These are phyloP conservation scores for Limosa lapponica DNA, from an alignment of 2,797 vertebrate species.

Conservation along the genomic window DNA sequence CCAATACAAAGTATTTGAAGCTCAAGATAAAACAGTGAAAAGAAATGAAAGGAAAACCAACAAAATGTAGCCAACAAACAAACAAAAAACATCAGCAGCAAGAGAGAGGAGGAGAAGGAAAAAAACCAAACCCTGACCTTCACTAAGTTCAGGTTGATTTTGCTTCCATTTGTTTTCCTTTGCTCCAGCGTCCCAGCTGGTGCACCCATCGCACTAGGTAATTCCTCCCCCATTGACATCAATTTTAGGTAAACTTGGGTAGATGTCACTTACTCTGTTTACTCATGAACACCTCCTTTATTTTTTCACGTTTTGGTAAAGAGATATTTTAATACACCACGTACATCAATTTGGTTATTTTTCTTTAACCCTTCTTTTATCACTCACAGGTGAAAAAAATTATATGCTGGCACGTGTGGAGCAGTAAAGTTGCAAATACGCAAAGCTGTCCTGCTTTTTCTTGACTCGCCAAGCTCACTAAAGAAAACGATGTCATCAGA, in stretches of 20 bases:
- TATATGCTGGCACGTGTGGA: fast-evolving
- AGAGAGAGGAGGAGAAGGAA: neutral
- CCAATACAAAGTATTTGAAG: conserved; percentile 26
- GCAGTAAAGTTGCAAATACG: neutral
- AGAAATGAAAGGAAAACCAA: neutral
- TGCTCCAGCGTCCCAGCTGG: neutral
- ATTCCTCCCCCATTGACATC: neutral
- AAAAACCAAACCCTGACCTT: neutral
- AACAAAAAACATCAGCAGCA: neutral
- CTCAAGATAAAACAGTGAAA: conserved; percentile 17
- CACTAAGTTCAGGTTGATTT: neutral
- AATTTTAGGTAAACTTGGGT: neutral
- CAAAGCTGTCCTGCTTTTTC: neutral
- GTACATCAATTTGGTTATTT: neutral
- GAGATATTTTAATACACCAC: neutral
- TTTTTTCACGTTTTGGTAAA: conserved; percentile 3
- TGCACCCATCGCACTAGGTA: neutral
- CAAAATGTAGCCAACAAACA: neutral
- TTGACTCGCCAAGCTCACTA: neutral
- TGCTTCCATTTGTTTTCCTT: neutral
- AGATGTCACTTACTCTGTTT: neutral
- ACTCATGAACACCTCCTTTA: neutral
- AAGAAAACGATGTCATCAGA: neutral
- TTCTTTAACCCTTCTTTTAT: conserved; percentile 39
- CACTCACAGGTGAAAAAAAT: neutral